Base-by-base conservation (phyloP, 2,888 invertebrate genomes). In the Helicoverpa assulta region DNA sequence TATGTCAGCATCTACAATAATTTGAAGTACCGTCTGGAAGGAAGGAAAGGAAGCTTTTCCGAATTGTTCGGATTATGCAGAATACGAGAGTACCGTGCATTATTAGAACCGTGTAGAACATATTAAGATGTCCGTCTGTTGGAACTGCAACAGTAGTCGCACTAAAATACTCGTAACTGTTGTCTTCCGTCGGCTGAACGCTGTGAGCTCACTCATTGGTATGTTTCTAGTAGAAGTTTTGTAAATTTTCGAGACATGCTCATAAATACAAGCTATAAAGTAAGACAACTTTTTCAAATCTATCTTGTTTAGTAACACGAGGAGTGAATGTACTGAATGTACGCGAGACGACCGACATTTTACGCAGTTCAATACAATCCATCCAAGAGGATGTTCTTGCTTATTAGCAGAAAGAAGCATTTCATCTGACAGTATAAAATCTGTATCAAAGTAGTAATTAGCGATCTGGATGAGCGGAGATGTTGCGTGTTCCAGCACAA, bases 91-190 rank as follows among this genome's bases (percentile, higher is more conserved):
- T 16, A 4, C 4, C n/a, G n/a, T 47, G n/a, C n/a, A 47, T 16
- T 47, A n/a, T 47, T 16, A n/a, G 5, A 47, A 0, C 16, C 47
- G 33, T 37, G 50, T 43, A 64, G 59, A 40, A 63, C 58, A 50
- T 58, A 59, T 29, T 66, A 19, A 51, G 53, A 66, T 33, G 51
- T 66, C 73, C 78, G 78, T 54, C 43, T 18, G n/a, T 12, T 19
- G 50, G 18, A 21, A 57, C 10, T 10, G 51, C 58, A 52, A 33
- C 37, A 26, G 58, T 12, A 59, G 21, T 12, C 10, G 37, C 33
- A 65, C 60, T 53, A 56, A 76, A 74, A 71, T 74, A 77, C 60
- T 61, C 57, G 60, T 61, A 74, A 74, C 74, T 73, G 73, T 51
- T 73, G 53, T 52, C 73, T 66, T 75, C 74, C 78, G 78, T 53